Conservation (phyloP, 2,888 invertebrate genomes). For the Amblyjoppa proteus region DNA sequence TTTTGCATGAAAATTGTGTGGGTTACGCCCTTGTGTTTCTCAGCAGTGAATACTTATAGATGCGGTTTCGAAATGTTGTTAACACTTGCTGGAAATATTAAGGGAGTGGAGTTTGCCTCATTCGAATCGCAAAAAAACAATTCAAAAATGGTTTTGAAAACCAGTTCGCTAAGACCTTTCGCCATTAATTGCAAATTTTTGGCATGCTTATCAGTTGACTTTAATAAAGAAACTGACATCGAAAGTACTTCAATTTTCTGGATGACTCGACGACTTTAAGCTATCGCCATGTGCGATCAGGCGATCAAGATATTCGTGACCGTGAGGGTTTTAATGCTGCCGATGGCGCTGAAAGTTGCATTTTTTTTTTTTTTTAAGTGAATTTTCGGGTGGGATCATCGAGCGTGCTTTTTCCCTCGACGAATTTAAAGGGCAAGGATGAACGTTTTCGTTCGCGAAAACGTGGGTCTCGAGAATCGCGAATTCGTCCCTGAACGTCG, state of each 20-base stretch:
- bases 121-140: no score
- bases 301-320: conserved; percentile 1
- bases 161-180: no score
- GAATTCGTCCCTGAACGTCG: conserved; percentile 78
- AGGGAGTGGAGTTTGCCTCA: no score
- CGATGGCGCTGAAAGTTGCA: neutral
- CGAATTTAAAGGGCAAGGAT: neutral
- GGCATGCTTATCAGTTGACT: neutral
- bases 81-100: neutral
- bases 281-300: neutral
- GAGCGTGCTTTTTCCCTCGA: neutral
- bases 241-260: no score
- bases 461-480: conserved; percentile 58
- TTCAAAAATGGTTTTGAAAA: no score
- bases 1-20: no score
- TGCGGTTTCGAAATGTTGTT: neutral
- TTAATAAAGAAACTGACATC: no score
- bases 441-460: conserved; percentile 26
- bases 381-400: neutral
- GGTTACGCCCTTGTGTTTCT: no score
- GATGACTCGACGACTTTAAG: neutral
- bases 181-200: no score
- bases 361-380: neutral
- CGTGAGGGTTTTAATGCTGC: neutral
- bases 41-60: no score